Percentiles rank a stretch among this genome's conserved stretches.
These are phyloP conservation scores for Mesocentrotus franciscanus DNA, from an alignment of 53 echinoderm and acorn worm species.

Conservation along the genomic window DNA sequence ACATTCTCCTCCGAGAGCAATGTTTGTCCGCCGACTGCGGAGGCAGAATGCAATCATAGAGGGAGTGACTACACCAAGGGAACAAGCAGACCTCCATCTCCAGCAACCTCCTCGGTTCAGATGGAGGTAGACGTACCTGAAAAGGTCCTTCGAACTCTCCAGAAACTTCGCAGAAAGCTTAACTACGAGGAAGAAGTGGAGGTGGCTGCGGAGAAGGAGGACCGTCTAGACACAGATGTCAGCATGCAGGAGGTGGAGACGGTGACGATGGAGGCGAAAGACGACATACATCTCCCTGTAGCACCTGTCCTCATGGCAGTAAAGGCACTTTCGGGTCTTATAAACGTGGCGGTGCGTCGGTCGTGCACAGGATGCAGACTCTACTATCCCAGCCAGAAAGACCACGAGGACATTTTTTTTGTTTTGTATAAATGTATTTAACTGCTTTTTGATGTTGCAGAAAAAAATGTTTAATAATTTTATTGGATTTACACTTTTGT, in stretches of 20 bases:
- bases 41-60: too few relatives aligned
- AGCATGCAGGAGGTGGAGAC: neutral
- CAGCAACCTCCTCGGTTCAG: neutral
- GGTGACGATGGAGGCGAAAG: neutral
- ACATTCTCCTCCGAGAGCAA: too few relatives aligned
- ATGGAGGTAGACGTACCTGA: neutral
- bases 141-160: neutral
- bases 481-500: too few relatives aligned
- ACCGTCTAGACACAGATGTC: too few relatives aligned
- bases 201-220: too few relatives aligned
- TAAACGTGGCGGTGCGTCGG: neutral
- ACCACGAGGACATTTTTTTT: neutral
- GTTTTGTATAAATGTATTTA: neutral
- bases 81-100: neutral
- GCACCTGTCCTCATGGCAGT: constrained; percentile 41
- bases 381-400: neutral
- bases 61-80: too few relatives aligned
- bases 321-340: neutral
- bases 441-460: too few relatives aligned
- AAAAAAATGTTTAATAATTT: too few relatives aligned
- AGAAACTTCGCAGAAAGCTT: neutral
- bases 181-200: neutral
- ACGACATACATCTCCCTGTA: neutral
- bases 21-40: too few relatives aligned
- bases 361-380: neutral